A percentile compares a stretch with the other conserved stretches of the same genome.
Evolutionary conservation across 2,797 vertebrate genomes (phyloP).

Genomic region (Sebastes hubbsi): DNA sequence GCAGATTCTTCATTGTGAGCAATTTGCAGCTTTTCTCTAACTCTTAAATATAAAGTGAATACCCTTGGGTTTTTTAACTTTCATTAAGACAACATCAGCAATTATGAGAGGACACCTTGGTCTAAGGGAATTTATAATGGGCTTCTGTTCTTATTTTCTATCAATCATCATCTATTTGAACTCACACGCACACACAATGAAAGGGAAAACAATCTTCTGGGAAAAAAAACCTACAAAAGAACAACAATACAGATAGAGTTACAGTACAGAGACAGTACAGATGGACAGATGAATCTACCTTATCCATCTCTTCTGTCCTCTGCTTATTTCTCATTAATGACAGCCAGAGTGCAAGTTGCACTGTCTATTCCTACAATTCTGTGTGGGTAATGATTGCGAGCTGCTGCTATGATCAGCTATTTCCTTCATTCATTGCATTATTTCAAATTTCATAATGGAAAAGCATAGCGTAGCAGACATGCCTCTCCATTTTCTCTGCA

Average conservation of each 20-base stretch:
- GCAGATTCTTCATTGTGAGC: not conserved
- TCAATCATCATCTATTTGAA: not conserved
- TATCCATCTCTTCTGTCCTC: not conserved
- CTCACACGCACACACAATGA: not conserved
- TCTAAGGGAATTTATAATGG: not conserved
- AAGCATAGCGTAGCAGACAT: constrained; percentile 20
- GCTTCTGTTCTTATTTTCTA: not conserved
- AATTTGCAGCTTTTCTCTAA: not conserved
- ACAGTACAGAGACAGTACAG: not conserved
- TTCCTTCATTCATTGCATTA: constrained; percentile 47
- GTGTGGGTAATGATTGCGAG: not conserved
- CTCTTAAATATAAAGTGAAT: not conserved
- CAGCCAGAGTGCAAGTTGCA: not conserved
- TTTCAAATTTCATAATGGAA: constrained; percentile 46
- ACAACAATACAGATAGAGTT: not conserved
- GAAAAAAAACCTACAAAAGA: not conserved
- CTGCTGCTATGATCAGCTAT: constrained; percentile 12
- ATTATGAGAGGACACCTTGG: not conserved
- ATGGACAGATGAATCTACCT: not conserved
- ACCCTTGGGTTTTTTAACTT: not conserved
- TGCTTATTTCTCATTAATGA: not conserved
- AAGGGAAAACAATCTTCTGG: not conserved
- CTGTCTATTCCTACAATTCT: not conserved
- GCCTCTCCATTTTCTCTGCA: constrained; percentile 58
- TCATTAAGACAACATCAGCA: not conserved